A percentile compares a stretch with the other conserved stretches of the same genome.
These are phyloP conservation scores for Trypoxylon attenuatum DNA, from an alignment of 2,888 invertebrate genomes.

Conservation along the genomic window DNA sequence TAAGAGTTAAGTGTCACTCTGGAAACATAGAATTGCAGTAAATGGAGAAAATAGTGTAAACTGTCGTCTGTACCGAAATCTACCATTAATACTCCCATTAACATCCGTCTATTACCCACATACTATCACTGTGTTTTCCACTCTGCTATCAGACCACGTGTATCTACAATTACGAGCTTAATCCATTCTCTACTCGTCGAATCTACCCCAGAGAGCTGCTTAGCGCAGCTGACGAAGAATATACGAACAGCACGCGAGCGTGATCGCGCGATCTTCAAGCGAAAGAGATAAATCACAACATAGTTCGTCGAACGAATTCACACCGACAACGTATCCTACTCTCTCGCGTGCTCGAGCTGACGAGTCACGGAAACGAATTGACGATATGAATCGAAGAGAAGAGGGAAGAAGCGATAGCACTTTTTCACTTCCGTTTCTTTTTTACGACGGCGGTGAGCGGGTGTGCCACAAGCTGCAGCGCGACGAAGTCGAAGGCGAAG, in stretches of 20 bases:
- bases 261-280: neutral
- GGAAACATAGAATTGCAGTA: slow-evolving; percentile 13
- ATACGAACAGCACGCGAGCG: no score
- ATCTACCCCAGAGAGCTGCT: neutral
- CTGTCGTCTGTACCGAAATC: slow-evolving; percentile 4
- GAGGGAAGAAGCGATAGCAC: no score
- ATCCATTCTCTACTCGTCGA: neutral
- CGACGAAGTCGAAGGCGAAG: slow-evolving; percentile 46
- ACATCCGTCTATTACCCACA: neutral
- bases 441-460: no score
- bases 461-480: slow-evolving; percentile 38
- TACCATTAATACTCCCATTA: neutral
- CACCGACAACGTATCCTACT: slow-evolving; percentile 16
- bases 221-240: neutral
- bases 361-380: no score
- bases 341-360: slow-evolving; percentile 19
- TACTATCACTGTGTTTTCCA: neutral
- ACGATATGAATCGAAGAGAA: slow-evolving; percentile 17
- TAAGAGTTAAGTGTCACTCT: slow-evolving; percentile 12
- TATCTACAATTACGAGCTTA: no score
- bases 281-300: slow-evolving; percentile 17
- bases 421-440: no score
- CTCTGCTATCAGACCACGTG: neutral
- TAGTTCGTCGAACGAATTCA: slow-evolving; percentile 23
- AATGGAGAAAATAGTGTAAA: slow-evolving; percentile 14